These are phyloP conservation scores for Meleagris gallopavo DNA, from an alignment of 2,113 vertebrate genomes.

Conservation along the genomic window DNA sequence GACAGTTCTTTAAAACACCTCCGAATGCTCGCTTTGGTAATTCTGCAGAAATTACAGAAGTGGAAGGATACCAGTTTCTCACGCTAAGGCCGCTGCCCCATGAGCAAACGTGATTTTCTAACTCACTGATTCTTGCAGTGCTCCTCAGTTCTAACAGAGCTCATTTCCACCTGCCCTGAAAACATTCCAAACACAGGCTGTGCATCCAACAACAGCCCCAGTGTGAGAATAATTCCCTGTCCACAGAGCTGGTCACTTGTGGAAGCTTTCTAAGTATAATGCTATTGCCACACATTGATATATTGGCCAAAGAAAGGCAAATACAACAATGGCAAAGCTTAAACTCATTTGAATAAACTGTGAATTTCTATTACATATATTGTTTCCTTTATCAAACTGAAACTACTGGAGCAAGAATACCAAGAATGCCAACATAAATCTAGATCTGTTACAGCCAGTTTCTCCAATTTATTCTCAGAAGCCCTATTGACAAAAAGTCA, in stretches of 20 bases:
- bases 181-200: background rate
- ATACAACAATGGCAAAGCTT: constrained; percentile 62
- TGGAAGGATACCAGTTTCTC: background rate
- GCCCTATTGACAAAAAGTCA: background rate
- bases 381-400: constrained; percentile 71
- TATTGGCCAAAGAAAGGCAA: constrained; percentile 57
- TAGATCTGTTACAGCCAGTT: constrained; percentile 62
- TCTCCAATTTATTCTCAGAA: constrained; percentile 53
- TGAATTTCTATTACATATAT: constrained; percentile 67
- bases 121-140: background rate
- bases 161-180: background rate
- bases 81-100: background rate
- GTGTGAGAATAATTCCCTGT: constrained; percentile 27
- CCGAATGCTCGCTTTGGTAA: background rate
- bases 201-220: background rate
- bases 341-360: constrained; percentile 63
- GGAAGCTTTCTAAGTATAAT: constrained; percentile 8
- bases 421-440: constrained; percentile 67
- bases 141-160: background rate
- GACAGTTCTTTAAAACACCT: background rate
- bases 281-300: constrained; percentile 56
- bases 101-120: background rate
- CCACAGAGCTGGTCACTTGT: constrained; percentile 19
- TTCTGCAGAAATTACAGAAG: background rate
- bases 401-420: constrained; percentile 70